A percentile compares a stretch with the other conserved stretches of the same genome.
Evolutionary conservation across 2,888 invertebrate species (phyloP).

Genomic region (Neuroscelio doddi): DNA sequence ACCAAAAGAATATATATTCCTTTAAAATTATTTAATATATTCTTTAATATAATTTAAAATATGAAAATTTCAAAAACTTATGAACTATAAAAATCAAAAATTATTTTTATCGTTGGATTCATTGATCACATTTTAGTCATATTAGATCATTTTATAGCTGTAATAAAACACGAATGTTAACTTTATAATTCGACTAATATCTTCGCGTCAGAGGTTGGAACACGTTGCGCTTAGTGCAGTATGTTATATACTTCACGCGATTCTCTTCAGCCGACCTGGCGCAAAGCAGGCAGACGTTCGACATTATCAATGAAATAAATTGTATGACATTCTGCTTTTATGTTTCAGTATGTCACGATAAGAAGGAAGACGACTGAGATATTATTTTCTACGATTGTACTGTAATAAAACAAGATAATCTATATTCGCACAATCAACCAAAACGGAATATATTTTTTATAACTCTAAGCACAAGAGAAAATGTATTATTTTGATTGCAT

Average conservation of each 20-base stretch:
- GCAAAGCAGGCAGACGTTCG: slow-evolving; percentile 32
- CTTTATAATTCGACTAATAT: slow-evolving; percentile 22
- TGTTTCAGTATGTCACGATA: slow-evolving; percentile 26
- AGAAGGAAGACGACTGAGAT: slow-evolving; percentile 14
- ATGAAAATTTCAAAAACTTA: too few relatives aligned
- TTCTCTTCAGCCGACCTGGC: slow-evolving; percentile 11
- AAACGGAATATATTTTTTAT: slow-evolving; percentile 2
- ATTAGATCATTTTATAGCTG: slow-evolving; percentile 20
- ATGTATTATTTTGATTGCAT: too few relatives aligned
- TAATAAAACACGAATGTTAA: slow-evolving; percentile 28
- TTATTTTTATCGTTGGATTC: background rate
- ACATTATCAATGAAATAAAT: slow-evolving; percentile 41
- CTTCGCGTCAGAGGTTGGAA: slow-evolving; percentile 24
- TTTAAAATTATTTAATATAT: too few relatives aligned
- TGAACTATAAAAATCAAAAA: too few relatives aligned
- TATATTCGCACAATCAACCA: background rate
- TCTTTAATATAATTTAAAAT: too few relatives aligned
- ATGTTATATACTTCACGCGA: slow-evolving; percentile 25
- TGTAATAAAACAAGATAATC: slow-evolving; percentile 24
- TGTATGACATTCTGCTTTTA: slow-evolving; percentile 37
- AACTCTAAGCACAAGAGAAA: too few relatives aligned
- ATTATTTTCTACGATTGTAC: slow-evolving; percentile 16
- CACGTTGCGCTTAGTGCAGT: slow-evolving; percentile 22
- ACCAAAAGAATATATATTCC: too few relatives aligned
- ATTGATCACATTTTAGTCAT: slow-evolving; percentile 8